Conservation (phyloP, 2,888 invertebrate genomes). For the Enchytraeus crypticus region DNA sequence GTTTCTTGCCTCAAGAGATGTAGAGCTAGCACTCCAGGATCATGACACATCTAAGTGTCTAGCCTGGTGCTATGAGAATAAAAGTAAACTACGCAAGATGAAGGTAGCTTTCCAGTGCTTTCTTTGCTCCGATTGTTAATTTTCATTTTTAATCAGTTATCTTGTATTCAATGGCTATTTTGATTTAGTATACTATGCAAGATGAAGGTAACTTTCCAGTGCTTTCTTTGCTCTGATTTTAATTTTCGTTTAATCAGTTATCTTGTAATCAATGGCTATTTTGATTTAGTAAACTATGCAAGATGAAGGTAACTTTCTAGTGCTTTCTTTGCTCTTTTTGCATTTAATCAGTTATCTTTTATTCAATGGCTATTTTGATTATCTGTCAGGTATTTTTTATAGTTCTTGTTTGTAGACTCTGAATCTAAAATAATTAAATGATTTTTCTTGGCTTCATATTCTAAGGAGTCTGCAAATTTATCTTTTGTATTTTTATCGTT, state of each 20-base stretch:
- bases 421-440: no score
- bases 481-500: no score
- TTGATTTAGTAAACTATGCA: slow-evolving; percentile 68
- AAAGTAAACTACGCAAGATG: slow-evolving; percentile 83
- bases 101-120: slow-evolving; percentile 51
- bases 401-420: no score
- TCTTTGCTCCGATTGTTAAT: background rate
- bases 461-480: no score
- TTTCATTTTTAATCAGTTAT: background rate
- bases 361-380: background rate
- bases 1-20: slow-evolving; percentile 53
- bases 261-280: background rate
- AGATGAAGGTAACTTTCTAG: slow-evolving; percentile 59
- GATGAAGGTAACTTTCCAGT: slow-evolving; percentile 56
- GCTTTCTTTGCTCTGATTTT: background rate
- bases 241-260: background rate
- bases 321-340: background rate
- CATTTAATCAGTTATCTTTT: background rate
- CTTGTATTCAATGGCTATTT: background rate
- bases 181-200: slow-evolving; percentile 72
- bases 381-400: background rate
- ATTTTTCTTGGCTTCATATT: no score
- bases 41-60: slow-evolving; percentile 80
- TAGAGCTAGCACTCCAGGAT: slow-evolving; percentile 69
- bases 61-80: slow-evolving; percentile 92